Conservation (phyloP, 2,113 vertebrate species). For the Sceloporus undulatus region DNA sequence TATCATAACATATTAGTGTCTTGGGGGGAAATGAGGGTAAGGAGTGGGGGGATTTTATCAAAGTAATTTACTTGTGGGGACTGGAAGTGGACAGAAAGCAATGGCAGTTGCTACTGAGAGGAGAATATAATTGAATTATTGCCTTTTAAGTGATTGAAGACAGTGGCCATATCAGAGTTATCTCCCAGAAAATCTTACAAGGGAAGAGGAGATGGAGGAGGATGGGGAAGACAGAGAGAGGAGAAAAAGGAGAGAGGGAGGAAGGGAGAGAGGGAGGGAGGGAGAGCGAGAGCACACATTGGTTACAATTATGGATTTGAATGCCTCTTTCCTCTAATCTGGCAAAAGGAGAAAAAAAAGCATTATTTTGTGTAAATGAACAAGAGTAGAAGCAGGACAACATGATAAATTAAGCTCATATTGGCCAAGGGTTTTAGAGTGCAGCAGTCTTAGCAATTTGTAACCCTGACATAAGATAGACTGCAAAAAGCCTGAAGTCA, state of each 20-base stretch:
- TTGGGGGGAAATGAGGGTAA: constrained; percentile 52
- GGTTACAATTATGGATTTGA: constrained; percentile 66
- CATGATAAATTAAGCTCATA: constrained; percentile 26
- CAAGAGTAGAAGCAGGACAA: background rate
- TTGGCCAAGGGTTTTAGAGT: constrained; percentile 28
- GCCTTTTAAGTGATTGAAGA: constrained; percentile 86
- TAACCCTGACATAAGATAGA: constrained; percentile 7
- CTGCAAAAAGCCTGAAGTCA: constrained; percentile 22
- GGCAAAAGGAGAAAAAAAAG: constrained; percentile 59
- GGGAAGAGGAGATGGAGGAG: constrained; percentile 65
- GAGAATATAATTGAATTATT: constrained; percentile 80
- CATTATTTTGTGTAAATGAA: constrained; percentile 35
- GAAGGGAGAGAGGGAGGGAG: constrained; percentile 44
- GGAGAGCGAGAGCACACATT: constrained; percentile 56
- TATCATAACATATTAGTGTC: constrained; percentile 76
- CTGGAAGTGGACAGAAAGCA: constrained; percentile 79
- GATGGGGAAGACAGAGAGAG: constrained; percentile 42
- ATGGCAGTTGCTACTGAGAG: constrained; percentile 74
- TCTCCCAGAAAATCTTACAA: constrained; percentile 75
- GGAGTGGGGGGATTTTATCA: constrained; percentile 70
- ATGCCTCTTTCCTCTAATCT: constrained; percentile 56
- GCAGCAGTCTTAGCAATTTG: constrained; percentile 13
- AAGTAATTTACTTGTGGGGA: constrained; percentile 81
- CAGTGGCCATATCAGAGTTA: constrained; percentile 75
- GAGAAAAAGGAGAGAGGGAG: constrained; percentile 40